Evolutionary conservation across 1,140 invertebrate species (phyloP), one percentile per base, ranked within the genome.

Genomic region (Ceratitis capitata): DNA sequence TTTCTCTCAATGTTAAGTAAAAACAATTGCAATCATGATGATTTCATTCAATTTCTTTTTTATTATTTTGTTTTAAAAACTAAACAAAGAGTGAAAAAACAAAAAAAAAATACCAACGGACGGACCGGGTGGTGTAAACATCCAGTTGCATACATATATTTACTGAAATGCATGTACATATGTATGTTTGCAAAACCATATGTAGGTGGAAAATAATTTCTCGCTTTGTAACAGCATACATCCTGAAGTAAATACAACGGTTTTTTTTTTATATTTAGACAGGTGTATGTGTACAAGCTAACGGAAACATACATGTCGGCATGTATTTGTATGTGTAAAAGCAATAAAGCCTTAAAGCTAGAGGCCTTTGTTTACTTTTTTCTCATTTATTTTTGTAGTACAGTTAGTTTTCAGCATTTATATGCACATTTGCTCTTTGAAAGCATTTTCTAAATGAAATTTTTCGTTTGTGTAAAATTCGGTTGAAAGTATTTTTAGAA

Each of bases 21-120:
- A 78, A 78, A 78, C 39, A 78, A 78, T 45, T 45, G 69, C 69
- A 78, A 47, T 45, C 69, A 78, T 45, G 69, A 26, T 19, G 16
- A 78, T 69, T 78, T 78, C n/a, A 78, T 45, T 45, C 12, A 19
- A 35, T 26, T 45, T 45, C 10, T 42, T 47, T 45, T 45, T 47
- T 0, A 14, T 26, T 64, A 12, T n/a, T 19, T 9, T 5, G 42
- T 74, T n/a, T 6, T 45, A 12, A 35, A 32, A 64, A 32, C 12
- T 64, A 64, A 78, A 47, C 39, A 78, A 78, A 45, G 19, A 1
- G 32, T 10, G 39, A 2, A 19, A 29, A 3, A 69, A 32, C 39
- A 19, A 69, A 39, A 69, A 6, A 0, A 2, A 29, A 69, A 69
- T 19, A 32, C 32, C 61, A 69, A 69, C 32, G 1, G 51, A 7